Evolutionary conservation across 1,140 invertebrate genomes (phyloP), one percentile per base, ranked within the genome.

Genomic region (Lepidostoma basale): DNA sequence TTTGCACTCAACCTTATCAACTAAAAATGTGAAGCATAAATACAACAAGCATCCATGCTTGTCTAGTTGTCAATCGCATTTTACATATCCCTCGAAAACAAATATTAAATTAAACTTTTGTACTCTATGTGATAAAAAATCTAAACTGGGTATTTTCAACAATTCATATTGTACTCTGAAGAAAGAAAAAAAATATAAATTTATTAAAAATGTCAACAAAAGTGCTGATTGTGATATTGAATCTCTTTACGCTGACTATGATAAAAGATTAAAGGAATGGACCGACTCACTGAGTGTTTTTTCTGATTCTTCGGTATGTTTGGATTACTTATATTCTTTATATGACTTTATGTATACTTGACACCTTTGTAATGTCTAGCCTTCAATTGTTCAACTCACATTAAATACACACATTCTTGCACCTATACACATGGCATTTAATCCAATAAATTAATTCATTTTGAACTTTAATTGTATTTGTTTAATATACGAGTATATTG

Each of bases 191-290:
- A 18, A 30, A 14, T 10, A 14, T 30, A 10, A 30, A 8, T 3
- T 5, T 30, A 30, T 26, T 30, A 54, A 54, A 54, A 26, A 54
- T 44, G 14, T 49, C 1, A n/a, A 25, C 10, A 49, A 49, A n/a
- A n/a, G n/a, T 49, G 45, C 25, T 12, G 77, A 78, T 68, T 78
- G 75, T 70, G 77, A 81, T 72, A 82, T 83, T 54, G 77, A 83
- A 75, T 68, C 78, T 3, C 77, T 83, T 62, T 83, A 83, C 45
- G 73, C 80, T 67, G 78, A 82, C 64, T 83, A 83, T 58, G 82
- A 83, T 59, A 77, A 71, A 73, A 76, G 78, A 16, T 75, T 83
- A 16, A 77, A 81, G 62, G 77, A 81, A 54, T 83, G 82, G 82
- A 81, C 80, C 67, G 82, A 83, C 49, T 77, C 78, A 40, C n/a